Percentiles rank a stretch among this genome's conserved stretches.
These are phyloP conservation scores for Poicephalus meyeri DNA, from an alignment of 2,113 vertebrate genomes.

Conservation along the genomic window DNA sequence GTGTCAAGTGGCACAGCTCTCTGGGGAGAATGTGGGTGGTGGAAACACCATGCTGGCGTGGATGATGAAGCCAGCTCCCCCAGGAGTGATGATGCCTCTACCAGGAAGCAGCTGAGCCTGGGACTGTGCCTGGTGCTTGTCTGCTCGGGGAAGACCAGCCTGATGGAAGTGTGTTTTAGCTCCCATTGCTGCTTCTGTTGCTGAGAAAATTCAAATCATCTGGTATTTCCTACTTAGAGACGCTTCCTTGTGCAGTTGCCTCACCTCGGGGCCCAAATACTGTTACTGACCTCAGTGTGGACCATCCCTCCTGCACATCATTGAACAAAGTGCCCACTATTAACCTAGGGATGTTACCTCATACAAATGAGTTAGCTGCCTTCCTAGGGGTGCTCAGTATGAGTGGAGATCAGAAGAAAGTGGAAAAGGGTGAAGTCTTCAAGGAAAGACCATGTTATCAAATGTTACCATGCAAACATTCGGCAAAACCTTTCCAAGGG, in stretches of 20 bases:
- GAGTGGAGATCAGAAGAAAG: not conserved
- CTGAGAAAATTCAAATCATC: not conserved
- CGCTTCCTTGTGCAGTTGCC: not conserved
- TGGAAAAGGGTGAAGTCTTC: not conserved
- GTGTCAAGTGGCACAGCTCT: not conserved
- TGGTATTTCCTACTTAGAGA: not conserved
- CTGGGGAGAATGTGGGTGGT: not conserved
- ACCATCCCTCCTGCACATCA: not conserved
- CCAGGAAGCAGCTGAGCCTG: not conserved
- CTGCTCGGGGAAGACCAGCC: not conserved
- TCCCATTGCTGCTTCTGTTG: not conserved
- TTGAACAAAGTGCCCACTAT: not conserved
- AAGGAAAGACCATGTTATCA: not conserved
- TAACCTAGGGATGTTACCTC: fast-evolving
- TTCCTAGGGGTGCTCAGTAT: not conserved
- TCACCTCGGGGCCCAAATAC: not conserved
- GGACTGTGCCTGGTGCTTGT: not conserved
- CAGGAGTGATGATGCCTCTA: not conserved
- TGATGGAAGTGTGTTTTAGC: not conserved
- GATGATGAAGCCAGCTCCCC: not conserved
- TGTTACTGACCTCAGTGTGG: not conserved
- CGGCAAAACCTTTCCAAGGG: not conserved
- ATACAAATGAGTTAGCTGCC: not conserved
- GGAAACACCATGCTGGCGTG: fast-evolving
- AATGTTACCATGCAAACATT: not conserved